Evolutionary conservation across 2,888 invertebrate genomes (phyloP).

Genomic region (Seira sanloemensis): DNA sequence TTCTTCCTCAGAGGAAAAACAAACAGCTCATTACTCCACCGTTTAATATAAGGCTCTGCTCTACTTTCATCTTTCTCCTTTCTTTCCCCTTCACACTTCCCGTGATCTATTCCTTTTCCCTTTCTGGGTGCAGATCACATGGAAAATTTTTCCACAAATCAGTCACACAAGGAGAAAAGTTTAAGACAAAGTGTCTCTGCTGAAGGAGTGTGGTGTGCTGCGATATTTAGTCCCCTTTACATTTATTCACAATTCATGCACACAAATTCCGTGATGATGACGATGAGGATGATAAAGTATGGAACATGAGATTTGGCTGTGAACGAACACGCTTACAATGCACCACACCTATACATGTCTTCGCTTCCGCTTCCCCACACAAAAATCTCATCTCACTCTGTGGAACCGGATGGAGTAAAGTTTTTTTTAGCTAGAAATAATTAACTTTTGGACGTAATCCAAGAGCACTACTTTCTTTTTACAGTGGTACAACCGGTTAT

Average conservation of each 20-base stretch:
- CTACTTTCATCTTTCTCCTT: background rate
- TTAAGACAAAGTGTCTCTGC: background rate
- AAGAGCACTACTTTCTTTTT: no score
- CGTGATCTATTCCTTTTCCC: conserved; percentile 46
- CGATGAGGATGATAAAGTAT: no score
- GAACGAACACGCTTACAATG: no score
- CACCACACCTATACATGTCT: no score
- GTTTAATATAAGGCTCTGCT: no score
- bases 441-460: conserved; percentile 63
- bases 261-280: no score
- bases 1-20: background rate
- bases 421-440: conserved; percentile 38
- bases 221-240: background rate
- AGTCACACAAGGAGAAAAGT: conserved; percentile 25
- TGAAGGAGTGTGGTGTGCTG: background rate
- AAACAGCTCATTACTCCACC: background rate
- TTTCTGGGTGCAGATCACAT: conserved; percentile 55
- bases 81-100: conserved; percentile 11
- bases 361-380: background rate
- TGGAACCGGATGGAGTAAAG: no score
- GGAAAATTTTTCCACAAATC: conserved; percentile 59
- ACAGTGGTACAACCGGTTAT: no score
- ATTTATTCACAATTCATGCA: no score
- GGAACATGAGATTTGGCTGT: no score
- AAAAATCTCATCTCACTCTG: conserved; percentile 1